Percentiles rank a stretch among this genome's conserved stretches.
Evolutionary conservation across 2,113 vertebrate genomes (phyloP).

Genomic region (Rissa tridactyla): DNA sequence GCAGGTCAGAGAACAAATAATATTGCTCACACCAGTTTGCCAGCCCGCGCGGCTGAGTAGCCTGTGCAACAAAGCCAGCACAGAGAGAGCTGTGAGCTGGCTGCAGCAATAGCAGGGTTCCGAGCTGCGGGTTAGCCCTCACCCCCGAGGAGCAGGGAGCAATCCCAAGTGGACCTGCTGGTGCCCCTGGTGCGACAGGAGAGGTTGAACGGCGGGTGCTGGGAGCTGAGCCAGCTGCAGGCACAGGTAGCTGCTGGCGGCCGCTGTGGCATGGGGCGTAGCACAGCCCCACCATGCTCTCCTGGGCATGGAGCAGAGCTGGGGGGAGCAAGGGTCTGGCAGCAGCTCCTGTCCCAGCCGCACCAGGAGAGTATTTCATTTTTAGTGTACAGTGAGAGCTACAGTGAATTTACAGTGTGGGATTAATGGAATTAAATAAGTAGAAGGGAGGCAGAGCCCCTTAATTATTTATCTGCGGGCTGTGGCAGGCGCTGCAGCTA

Average conservation of each 20-base stretch:
- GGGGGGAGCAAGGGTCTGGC: neutral
- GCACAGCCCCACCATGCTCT: rapidly evolving
- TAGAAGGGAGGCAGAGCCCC: neutral
- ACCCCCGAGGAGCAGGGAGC: rapidly evolving
- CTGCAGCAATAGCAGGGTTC: neutral
- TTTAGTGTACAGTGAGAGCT: constrained; percentile 19
- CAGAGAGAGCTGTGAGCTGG: neutral
- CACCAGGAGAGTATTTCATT: constrained; percentile 1
- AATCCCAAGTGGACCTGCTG: neutral
- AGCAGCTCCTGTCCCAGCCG: neutral
- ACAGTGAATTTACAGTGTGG: constrained; percentile 29
- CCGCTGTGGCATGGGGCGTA: neutral
- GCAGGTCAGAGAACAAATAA: neutral
- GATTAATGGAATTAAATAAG: constrained; percentile 52
- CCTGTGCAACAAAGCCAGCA: neutral
- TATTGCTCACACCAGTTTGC: neutral
- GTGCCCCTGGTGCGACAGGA: neutral
- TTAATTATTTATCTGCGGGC: neutral
- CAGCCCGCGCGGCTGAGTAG: rapidly evolving
- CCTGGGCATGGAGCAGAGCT: neutral
- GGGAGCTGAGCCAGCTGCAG: neutral
- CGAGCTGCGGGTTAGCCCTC: neutral
- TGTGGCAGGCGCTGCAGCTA: neutral
- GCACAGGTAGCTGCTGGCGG: neutral
- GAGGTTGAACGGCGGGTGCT: neutral